phyloP scores from a whole-genome alignment of 2,797 vertebrate species.

The Protonibea diacanthus region DNA sequence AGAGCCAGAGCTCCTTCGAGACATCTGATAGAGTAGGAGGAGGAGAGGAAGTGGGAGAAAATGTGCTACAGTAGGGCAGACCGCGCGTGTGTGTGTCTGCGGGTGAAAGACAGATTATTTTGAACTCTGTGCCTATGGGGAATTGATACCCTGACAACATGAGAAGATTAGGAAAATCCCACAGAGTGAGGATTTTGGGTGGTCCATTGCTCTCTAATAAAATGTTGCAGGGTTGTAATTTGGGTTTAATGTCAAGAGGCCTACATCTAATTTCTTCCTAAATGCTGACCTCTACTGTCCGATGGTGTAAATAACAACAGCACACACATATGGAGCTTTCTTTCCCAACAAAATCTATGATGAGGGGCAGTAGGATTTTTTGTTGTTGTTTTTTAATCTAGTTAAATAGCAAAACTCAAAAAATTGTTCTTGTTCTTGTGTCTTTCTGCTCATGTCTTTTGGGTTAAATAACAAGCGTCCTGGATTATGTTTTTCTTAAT shows the following conservation, averaged over 20 bases:
- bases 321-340: background rate
- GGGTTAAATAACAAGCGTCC: background rate
- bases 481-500: background rate
- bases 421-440: too few species aligned
- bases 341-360: background rate
- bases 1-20: constrained; percentile 23
- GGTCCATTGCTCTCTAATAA: background rate
- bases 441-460: background rate
- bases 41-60: constrained; percentile 31
- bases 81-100: background rate
- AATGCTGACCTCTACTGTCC: constrained; percentile 67
- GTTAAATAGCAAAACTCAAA: background rate
- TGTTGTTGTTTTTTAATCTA: background rate
- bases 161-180: background rate
- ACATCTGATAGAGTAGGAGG: constrained; percentile 28
- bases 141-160: constrained; percentile 1
- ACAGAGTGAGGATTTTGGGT: background rate
- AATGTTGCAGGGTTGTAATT: background rate
- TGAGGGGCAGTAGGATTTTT: too few species aligned
- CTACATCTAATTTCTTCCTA: constrained; percentile 30
- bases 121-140: background rate
- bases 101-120: constrained; percentile 3
- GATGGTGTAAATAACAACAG: constrained; percentile 30
- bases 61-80: background rate
- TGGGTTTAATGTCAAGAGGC: background rate